phyloP scores from a whole-genome alignment of 2,888 invertebrate genomes.

The Hyalella azteca region DNA sequence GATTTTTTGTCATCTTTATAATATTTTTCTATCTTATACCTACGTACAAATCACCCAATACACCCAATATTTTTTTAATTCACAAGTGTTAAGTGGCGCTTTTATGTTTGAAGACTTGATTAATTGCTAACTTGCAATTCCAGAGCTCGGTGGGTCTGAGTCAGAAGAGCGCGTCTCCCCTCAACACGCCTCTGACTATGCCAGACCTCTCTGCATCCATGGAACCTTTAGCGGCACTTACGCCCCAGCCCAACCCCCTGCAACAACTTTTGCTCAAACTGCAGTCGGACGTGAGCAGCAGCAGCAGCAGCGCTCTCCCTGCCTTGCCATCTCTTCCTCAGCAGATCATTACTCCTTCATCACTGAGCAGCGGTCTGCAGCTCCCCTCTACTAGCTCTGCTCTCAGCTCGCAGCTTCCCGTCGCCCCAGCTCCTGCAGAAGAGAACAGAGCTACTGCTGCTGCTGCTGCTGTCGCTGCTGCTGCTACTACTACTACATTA shows the following conservation, averaged over 20 bases:
- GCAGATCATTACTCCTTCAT: not conserved
- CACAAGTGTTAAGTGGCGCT: too few relatives aligned
- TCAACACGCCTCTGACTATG: not conserved
- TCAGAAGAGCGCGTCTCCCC: constrained; percentile 6
- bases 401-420: constrained; percentile 10
- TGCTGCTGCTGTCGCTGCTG: too few relatives aligned
- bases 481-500: too few relatives aligned
- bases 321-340: not conserved
- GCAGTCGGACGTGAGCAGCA: constrained; percentile 48
- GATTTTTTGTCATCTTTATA: too few relatives aligned
- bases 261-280: constrained; percentile 54
- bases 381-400: constrained; percentile 18
- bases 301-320: not conserved
- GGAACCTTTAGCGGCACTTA: not conserved
- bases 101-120: too few relatives aligned
- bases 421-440: constrained; percentile 37
- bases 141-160: constrained; percentile 16
- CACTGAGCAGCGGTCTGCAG: not conserved
- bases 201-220: not conserved
- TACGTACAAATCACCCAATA: too few relatives aligned
- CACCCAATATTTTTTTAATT: too few relatives aligned
- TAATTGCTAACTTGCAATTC: too few relatives aligned
- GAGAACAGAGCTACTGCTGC: constrained; percentile 19
- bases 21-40: too few relatives aligned
- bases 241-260: constrained; percentile 42